A percentile compares a stretch with the other conserved stretches of the same genome.
Evolutionary conservation across 2,113 vertebrate species (phyloP).

Genomic region (Lynx canadensis): DNA sequence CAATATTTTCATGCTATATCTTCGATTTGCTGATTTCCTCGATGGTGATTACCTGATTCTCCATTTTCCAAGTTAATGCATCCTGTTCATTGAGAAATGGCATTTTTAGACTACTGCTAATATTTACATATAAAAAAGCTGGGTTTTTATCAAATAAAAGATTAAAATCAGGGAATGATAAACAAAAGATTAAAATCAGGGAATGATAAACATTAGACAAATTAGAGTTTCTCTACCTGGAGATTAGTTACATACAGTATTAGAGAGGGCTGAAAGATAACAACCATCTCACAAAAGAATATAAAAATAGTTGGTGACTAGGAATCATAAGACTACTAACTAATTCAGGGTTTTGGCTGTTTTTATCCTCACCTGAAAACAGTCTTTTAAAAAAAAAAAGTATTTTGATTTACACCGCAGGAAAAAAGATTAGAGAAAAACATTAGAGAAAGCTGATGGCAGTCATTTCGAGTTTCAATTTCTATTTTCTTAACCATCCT

Average conservation of each 20-base stretch:
- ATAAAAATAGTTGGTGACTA: neutral
- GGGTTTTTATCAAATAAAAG: conserved; percentile 20
- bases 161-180: conserved; percentile 16
- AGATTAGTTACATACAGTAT: neutral
- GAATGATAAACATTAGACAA: neutral
- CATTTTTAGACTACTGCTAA: neutral
- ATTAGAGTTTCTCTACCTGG: neutral
- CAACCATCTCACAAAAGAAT: neutral
- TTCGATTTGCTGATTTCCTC: neutral
- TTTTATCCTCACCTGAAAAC: neutral
- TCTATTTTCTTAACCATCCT: conserved; percentile 26
- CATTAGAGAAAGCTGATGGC: neutral
- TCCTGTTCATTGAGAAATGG: neutral
- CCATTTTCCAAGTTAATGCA: neutral
- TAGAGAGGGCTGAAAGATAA: neutral
- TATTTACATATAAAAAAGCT: neutral
- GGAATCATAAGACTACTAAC: neutral
- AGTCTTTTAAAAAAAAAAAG: neutral
- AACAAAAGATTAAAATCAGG: conserved; percentile 38
- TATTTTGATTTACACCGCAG: neutral
- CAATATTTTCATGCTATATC: neutral
- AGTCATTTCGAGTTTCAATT: conserved; percentile 11
- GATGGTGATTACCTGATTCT: neutral
- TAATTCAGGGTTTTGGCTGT: neutral
- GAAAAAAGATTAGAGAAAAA: neutral